Conservation (phyloP, 2,797 vertebrate genomes). For the Anguilla megastoma region DNA sequence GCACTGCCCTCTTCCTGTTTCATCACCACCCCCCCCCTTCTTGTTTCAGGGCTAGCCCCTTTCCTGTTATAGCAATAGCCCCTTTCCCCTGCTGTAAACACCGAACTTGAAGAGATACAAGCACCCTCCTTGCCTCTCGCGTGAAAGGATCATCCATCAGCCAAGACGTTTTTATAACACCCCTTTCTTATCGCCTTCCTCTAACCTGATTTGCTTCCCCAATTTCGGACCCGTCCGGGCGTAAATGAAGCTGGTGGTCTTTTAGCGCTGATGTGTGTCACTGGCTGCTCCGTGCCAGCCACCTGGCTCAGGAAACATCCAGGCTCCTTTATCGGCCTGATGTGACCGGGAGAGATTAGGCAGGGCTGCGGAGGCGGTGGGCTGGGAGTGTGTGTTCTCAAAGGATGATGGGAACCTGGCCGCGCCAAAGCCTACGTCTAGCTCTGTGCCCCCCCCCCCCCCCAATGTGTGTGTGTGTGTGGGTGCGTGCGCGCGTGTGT, state of each 20-base stretch:
- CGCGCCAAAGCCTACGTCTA: not conserved
- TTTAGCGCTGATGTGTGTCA: conserved; percentile 29
- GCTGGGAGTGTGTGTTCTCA: conserved; percentile 1
- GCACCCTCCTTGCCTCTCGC: conserved; percentile 38
- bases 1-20: not conserved
- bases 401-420: conserved; percentile 33
- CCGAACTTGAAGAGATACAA: conserved; percentile 42
- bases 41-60: not conserved
- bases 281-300: not conserved
- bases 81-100: conserved; percentile 18
- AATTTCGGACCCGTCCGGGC: conserved; percentile 35
- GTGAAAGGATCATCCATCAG: conserved; percentile 52
- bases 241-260: conserved; percentile 45
- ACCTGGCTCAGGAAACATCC: conserved; percentile 32
- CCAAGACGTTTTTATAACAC: conserved; percentile 43
- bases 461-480: not conserved
- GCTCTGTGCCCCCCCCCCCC: not conserved
- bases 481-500: conserved; percentile 30
- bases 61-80: not conserved
- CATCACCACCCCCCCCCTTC: not conserved
- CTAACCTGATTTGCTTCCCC: conserved; percentile 47
- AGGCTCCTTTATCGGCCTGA: conserved; percentile 40
- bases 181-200: conserved; percentile 42
- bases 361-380: conserved; percentile 26
- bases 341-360: conserved; percentile 30